These are phyloP conservation scores for Alectoris magna DNA, from an alignment of 2,797 vertebrate genomes.

Conservation along the genomic window DNA sequence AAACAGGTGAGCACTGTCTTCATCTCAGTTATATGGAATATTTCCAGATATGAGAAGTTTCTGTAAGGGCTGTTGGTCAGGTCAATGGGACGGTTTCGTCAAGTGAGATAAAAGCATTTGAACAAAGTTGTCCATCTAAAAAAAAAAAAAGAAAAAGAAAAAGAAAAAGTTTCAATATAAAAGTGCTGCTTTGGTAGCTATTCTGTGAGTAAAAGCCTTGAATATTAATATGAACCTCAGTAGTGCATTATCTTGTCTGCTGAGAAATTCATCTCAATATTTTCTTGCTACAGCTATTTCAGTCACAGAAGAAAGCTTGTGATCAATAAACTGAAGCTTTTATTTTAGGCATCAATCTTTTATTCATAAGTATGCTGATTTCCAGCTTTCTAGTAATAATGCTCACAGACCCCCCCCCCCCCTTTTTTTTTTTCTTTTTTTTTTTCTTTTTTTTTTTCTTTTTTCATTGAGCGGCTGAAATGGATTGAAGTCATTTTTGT, in stretches of 20 bases:
- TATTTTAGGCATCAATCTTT: neutral
- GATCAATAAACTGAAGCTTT: neutral
- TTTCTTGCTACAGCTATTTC: neutral
- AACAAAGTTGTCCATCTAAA: neutral
- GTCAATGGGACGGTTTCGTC: neutral
- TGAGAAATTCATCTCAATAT: neutral
- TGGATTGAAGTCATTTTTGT: neutral
- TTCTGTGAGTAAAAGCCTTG: neutral
- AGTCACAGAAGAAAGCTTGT: neutral
- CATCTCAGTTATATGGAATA: neutral
- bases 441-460: neutral
- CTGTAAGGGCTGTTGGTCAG: neutral
- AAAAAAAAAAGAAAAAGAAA: neutral
- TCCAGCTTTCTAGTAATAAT: neutral
- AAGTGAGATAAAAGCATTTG: neutral
- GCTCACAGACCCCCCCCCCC: neutral
- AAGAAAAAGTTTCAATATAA: neutral
- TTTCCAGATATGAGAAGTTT: neutral
- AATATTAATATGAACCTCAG: neutral
- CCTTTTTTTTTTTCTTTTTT: neutral
- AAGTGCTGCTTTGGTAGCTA: neutral
- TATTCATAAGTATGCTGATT: neutral
- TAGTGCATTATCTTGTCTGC: neutral
- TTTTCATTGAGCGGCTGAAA: neutral
- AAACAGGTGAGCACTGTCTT: neutral